phyloP scores from a whole-genome alignment of 2,888 invertebrate genomes.

The Stenurella melanura region DNA sequence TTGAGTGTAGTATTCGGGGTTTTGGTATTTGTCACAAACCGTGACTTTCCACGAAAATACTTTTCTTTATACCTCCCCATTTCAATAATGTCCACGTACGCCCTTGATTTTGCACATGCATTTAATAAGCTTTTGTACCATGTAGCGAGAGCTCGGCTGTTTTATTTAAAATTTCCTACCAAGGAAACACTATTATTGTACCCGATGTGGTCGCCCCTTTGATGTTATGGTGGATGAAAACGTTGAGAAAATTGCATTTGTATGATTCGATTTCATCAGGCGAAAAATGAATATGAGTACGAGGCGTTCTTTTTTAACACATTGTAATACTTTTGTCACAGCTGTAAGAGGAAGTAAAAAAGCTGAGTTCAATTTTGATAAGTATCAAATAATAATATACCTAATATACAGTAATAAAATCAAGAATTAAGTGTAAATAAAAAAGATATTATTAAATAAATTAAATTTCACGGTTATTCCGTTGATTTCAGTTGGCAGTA shows the following conservation, averaged over 20 bases:
- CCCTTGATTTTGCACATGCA: background rate
- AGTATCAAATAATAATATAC: too few relatives aligned
- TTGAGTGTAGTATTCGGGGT: too few relatives aligned
- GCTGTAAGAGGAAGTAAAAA: background rate
- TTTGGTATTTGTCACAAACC: too few relatives aligned
- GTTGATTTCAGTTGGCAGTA: too few relatives aligned
- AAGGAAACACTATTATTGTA: slow-evolving; percentile 5
- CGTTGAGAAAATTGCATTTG: background rate
- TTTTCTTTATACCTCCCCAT: too few relatives aligned
- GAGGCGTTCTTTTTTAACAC: background rate
- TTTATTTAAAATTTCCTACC: slow-evolving; percentile 8
- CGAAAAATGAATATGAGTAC: background rate
- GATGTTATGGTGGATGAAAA: slow-evolving; percentile 7
- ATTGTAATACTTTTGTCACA: background rate
- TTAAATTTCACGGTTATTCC: too few relatives aligned
- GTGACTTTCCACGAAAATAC: too few relatives aligned
- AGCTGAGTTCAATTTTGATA: too few relatives aligned
- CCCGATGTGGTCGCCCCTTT: background rate
- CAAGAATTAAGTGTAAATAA: too few relatives aligned
- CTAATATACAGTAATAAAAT: too few relatives aligned
- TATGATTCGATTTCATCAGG: slow-evolving; percentile 2
- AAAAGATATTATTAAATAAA: too few relatives aligned
- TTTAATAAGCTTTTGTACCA: slow-evolving; percentile 17
- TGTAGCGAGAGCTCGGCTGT: background rate
- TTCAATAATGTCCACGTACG: background rate